Evolutionary conservation across 92 coral and sea anemone species (phyloP).

Genomic region (Phenganax stokvisi): DNA sequence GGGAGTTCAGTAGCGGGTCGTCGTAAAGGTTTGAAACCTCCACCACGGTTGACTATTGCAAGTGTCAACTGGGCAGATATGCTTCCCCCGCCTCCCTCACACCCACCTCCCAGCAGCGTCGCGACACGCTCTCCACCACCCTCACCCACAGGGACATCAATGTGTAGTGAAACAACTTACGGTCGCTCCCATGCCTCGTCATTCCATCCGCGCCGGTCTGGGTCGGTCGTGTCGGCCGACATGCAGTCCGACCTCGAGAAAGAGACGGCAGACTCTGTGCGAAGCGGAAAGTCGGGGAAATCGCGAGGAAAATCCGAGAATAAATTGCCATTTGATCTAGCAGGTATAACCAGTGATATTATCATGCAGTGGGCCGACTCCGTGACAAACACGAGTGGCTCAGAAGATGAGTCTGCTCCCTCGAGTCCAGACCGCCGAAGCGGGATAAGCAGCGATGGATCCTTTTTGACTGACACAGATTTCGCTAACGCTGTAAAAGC

Average conservation of each 20-base stretch:
- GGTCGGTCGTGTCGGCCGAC: constrained; percentile 51
- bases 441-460: constrained; percentile 91
- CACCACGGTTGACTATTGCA: constrained; percentile 77
- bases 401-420: constrained; percentile 86
- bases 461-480: constrained; percentile 96
- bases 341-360: constrained; percentile 96
- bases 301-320: constrained; percentile 57
- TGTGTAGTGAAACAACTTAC: constrained; percentile 60
- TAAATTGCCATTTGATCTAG: constrained; percentile 89
- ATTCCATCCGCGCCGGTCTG: constrained; percentile 47
- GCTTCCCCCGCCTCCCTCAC: constrained; percentile 92
- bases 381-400: constrained; percentile 97
- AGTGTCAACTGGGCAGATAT: constrained; percentile 95
- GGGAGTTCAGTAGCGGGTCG: constrained; percentile 42
- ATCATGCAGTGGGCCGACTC: constrained; percentile 99
- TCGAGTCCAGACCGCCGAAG: constrained; percentile 91
- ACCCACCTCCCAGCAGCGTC: constrained; percentile 93
- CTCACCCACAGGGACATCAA: constrained; percentile 51
- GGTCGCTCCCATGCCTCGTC: constrained; percentile 46
- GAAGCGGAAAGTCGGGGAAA: constrained; percentile 37
- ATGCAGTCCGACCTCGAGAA: constrained; percentile 42
- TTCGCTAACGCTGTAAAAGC: constrained; percentile 96
- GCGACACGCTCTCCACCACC: constrained; percentile 99
- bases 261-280: constrained; percentile 44
- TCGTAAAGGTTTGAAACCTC: constrained; percentile 80